phyloP scores from a whole-genome alignment of 2,113 vertebrate species.

The Falcunculus frontatus region DNA sequence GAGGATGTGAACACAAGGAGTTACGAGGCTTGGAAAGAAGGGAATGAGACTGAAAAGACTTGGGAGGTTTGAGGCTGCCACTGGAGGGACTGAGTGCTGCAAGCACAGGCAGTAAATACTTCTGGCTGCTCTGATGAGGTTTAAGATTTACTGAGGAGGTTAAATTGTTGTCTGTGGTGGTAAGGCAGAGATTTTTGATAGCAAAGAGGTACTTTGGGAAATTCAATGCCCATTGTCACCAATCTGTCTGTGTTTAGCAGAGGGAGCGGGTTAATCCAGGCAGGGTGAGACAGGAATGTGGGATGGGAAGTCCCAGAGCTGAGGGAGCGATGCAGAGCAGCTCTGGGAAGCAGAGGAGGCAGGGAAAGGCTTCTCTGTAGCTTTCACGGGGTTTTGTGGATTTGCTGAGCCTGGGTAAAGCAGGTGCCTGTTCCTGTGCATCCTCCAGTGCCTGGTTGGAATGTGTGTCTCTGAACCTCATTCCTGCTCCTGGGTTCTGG shows the following conservation, averaged over 20 bases:
- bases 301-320: not conserved
- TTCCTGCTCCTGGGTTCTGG: not conserved
- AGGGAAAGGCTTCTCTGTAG: not conserved
- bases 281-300: not conserved
- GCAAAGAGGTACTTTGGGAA: not conserved
- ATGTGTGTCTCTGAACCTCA: accelerated
- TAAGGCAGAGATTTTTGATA: not conserved
- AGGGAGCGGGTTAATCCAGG: not conserved
- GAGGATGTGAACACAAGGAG: accelerated
- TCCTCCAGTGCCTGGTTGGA: not conserved
- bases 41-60: not conserved
- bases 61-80: not conserved
- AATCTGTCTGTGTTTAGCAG: not conserved
- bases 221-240: not conserved
- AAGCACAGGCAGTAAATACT: not conserved
- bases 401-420: not conserved
- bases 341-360: not conserved
- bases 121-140: not conserved
- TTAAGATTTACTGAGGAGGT: not conserved
- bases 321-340: not conserved
- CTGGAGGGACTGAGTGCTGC: not conserved
- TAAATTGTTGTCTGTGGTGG: not conserved
- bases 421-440: accelerated
- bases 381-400: not conserved
- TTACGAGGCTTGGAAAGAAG: not conserved